Evolutionary conservation across 2,113 vertebrate genomes (phyloP), one percentile per base, ranked within the genome.

Genomic region (Atrichornis clamosus): DNA sequence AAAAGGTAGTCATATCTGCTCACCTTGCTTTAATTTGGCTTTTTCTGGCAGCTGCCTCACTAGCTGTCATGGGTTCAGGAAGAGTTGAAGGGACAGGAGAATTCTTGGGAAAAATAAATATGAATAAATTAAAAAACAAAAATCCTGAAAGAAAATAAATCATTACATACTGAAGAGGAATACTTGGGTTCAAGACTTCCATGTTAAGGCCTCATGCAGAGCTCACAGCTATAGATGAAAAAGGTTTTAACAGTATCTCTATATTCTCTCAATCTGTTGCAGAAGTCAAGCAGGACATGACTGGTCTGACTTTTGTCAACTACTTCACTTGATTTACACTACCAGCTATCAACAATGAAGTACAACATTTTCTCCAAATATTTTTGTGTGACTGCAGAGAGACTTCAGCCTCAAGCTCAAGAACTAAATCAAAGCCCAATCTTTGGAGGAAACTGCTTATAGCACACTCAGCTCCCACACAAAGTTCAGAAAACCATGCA

Each of bases 1-100:
- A 59, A 26, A 3, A 28, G 4, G 12, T 4, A 67, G 47, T 20
- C 44, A 52, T 12, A 46, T 28, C 73, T 58, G 35, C 97, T 96
- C 97, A 99, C 99, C 99, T 99, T 96, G 99, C 98, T 98, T 99
- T 99, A 41, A 99, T 99, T 98, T 99, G 98, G 97, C 98, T 99
- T 97, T 99, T 99, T 97, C 98, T 99, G 95, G 99, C 99, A 97
- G 99, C 99, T 75, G 99, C 99, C 95, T 99, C 99, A 85, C 99
- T 99, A 89, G 99, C 98, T 39, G 99, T 99, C 94, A 99, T 97
- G 23, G 99, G 99, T 93, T 99, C 99, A 80, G 99, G 99, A 81
- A 99, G 99, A 65, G 98, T 90, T 65, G 98, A 98, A 67, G 99
- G 99, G 94, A 99, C 95, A 96, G 98, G 93, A 97, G 99, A 99